Evolutionary conservation across 2,888 invertebrate species (phyloP), one percentile per base, ranked within the genome.

Genomic region (Eupithecia abbreviata): DNA sequence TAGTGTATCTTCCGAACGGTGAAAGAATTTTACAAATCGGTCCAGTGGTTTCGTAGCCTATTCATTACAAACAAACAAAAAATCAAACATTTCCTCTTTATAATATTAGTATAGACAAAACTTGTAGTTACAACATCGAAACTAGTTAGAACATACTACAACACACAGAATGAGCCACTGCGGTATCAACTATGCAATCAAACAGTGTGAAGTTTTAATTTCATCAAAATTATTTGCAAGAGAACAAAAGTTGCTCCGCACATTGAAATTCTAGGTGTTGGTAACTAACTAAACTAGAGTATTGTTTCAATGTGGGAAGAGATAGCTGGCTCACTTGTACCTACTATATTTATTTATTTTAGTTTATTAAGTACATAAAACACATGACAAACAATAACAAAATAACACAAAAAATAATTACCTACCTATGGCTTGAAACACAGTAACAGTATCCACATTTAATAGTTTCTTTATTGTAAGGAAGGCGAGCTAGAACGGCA

Each of bases 251-350:
- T 43, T 68, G 10, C 43, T 10, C 41, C 45, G 67, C 67, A 43
- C 18, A 66, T 66, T 68, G 67, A 43, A 62, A 62, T 43, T 42
- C n/a, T 68, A n/a, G 7, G 42, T 67, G 66, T 66, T 43, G 66
- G 42, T 67, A 67, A 67, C 45, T 43, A 15, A 62, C 62, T 15
- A 55, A 51, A n/a, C 55, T 10, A 12, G 4, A 62, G 10, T 30
- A 62, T 62, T 18, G 30, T 30, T 4, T 62, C 10, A 30, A 10
- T 30, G 30, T 62, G 10, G 10, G 62, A 62, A 62, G 4, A 62
- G 62, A 30, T 30, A 62, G 62, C 12, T 62, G 30, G 30, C 4
- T 30, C 4, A 62, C 18, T 30, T 58, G 18, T 47, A 9, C 2
- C 47, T 47, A 47, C 30, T 30, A 30, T 30, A 30, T 30, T 30